A percentile compares a stretch with the other conserved stretches of the same genome.
Evolutionary conservation across 2,888 invertebrate genomes (phyloP).

Genomic region (Terebella lapidaria): DNA sequence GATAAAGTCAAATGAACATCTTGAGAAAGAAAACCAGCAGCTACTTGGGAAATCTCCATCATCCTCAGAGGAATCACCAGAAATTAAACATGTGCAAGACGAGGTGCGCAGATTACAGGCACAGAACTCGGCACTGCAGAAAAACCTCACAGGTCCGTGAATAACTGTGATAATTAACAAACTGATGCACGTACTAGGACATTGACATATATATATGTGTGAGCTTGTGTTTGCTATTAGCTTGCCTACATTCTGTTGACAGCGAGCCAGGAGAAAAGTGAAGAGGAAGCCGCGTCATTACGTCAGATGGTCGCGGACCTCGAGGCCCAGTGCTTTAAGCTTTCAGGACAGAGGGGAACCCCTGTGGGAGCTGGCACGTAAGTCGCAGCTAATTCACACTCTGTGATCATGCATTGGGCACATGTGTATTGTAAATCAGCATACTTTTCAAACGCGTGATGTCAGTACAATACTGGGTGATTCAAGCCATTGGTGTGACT

Average conservation of each 20-base stretch:
- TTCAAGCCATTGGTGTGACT: no score
- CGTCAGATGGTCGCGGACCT: conserved; percentile 16
- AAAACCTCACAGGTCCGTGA: conserved; percentile 43
- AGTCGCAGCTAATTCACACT: no score
- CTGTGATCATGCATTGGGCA: no score
- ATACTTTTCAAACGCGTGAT: no score
- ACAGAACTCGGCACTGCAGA: conserved; percentile 50
- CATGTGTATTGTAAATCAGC: no score
- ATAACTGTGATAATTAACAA: neutral
- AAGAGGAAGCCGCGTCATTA: conserved; percentile 24
- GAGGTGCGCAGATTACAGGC: conserved; percentile 49
- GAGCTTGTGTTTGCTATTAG: neutral
- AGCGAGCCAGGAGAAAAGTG: conserved; percentile 31
- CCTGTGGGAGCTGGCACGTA: conserved; percentile 16
- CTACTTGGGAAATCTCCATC: conserved; percentile 32
- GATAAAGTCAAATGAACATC: conserved; percentile 52
- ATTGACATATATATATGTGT: neutral
- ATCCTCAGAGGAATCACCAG: conserved; percentile 13
- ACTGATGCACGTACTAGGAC: neutral
- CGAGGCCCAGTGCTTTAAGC: conserved; percentile 20
- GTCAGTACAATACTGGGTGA: no score
- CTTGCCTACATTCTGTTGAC: no score
- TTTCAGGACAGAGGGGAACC: conserved; percentile 15
- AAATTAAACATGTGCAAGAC: conserved; percentile 30
- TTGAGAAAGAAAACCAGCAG: conserved; percentile 51